These are phyloP conservation scores for Trididemnum miniatum DNA, from an alignment of 23 tunicate genomes.

Conservation along the genomic window DNA sequence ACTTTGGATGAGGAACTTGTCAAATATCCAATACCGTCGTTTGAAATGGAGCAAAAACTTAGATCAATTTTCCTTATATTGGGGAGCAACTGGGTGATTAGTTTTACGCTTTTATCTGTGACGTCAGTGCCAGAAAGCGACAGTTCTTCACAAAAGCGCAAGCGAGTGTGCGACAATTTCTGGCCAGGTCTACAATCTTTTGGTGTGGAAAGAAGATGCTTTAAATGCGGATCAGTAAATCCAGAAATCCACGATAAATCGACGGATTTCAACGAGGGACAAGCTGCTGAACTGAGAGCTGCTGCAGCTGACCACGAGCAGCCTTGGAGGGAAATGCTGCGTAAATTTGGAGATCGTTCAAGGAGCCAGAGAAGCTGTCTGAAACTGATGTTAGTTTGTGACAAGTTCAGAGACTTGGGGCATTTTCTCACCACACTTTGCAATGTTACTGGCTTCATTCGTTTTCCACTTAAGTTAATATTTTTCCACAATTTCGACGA, in stretches of 20 bases:
- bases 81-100: constrained; percentile 46
- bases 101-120: constrained; percentile 55
- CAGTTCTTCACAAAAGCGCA: constrained; percentile 55
- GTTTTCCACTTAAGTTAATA: constrained; percentile 51
- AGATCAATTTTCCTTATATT: constrained; percentile 48
- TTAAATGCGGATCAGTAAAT: constrained; percentile 66
- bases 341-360: constrained; percentile 60
- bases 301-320: constrained; percentile 86
- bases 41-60: constrained; percentile 63
- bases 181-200: constrained; percentile 80
- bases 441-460: constrained; percentile 36
- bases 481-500: constrained; percentile 51
- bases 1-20: constrained; percentile 13
- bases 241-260: constrained; percentile 81
- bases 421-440: constrained; percentile 63
- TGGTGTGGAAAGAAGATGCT: constrained; percentile 62
- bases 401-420: constrained; percentile 58
- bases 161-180: constrained; percentile 48
- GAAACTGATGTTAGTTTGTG: constrained; percentile 62
- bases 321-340: constrained; percentile 53
- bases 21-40: constrained; percentile 54
- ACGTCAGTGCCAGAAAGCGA: constrained; percentile 64
- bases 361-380: constrained; percentile 81
- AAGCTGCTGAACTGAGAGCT: constrained; percentile 66
- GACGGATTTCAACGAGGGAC: constrained; percentile 67